These are phyloP conservation scores for Thereva nobilitata DNA, from an alignment of 2,888 invertebrate genomes.

Conservation along the genomic window DNA sequence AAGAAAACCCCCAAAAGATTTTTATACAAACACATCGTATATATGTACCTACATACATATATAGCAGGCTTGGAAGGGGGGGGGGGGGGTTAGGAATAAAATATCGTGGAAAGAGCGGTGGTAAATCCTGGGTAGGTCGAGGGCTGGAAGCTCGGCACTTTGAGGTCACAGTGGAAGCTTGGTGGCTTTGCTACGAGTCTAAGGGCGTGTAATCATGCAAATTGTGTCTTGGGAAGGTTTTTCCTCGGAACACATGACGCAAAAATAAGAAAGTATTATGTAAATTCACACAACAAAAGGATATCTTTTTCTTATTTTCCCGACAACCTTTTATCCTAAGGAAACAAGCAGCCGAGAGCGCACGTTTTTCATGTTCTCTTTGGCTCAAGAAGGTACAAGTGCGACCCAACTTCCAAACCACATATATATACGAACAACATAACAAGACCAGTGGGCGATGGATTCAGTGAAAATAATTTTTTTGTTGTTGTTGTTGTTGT, in stretches of 20 bases:
- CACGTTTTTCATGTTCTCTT: slow-evolving; percentile 27
- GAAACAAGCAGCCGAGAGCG: slow-evolving; percentile 12
- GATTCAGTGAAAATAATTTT: slow-evolving; percentile 16
- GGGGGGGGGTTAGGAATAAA: background rate
- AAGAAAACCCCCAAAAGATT: slow-evolving; percentile 32
- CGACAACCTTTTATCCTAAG: slow-evolving; percentile 23
- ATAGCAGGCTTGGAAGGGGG: slow-evolving; percentile 17
- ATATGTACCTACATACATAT: slow-evolving; percentile 12
- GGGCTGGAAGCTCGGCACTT: too few relatives aligned
- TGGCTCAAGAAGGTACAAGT: background rate
- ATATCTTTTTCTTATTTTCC: slow-evolving; percentile 36
- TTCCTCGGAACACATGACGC: slow-evolving; percentile 40
- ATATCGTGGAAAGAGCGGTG: too few relatives aligned
- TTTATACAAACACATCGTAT: slow-evolving; percentile 12
- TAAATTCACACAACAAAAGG: slow-evolving; percentile 42
- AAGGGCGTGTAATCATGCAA: slow-evolving; percentile 42
- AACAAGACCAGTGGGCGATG: background rate
- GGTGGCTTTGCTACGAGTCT: slow-evolving; percentile 19
- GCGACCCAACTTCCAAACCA: slow-evolving; percentile 1
- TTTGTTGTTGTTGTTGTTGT: too few relatives aligned
- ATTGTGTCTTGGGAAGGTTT: slow-evolving; percentile 42
- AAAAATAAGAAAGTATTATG: slow-evolving; percentile 43
- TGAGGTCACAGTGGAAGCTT: background rate
- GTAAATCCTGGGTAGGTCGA: too few relatives aligned
- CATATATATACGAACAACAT: slow-evolving; percentile 4